Base-by-base conservation (phyloP, 2,797 vertebrate species). In the Takifugu ocellatus region DNA sequence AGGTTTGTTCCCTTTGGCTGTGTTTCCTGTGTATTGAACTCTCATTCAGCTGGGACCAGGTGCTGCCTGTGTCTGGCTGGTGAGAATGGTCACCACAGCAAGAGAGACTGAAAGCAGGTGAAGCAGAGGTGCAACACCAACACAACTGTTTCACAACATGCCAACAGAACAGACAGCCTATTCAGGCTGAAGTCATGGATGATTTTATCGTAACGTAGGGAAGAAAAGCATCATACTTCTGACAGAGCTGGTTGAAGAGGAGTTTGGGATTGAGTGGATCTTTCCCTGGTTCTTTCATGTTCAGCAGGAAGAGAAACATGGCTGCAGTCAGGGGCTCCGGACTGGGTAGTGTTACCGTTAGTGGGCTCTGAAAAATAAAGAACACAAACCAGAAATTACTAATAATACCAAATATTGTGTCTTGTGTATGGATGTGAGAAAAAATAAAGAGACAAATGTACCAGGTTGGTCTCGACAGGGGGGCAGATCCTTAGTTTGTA, bases 241-340 rank as follows among this genome's bases (percentile, higher is more conserved):
- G 96, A 84, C 97, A 99, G 68, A 99, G 95, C 79, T 98, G 97
- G 84, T 91, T 97, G 84, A 98, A 99, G 59, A 99, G 94, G 58
- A 95, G 87, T 89, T 97, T 99, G 59, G 97, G 96, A 77, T 93
- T 96, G 69, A 98, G 84, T 0, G 95, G 94, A 57, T 95, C 93
- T 89, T 93, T 97, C 33, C 94, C 95, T 27, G 92, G 68, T 64
- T 97, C 96, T 79, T 94, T 97, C 94, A 98, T 98, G 84, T 87
- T 94, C 67, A 97, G 93, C 68, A 99, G 93, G 84, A 99, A 98
- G 77, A 95, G 88, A 84, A 98, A 94, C 94, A 99, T 94, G 60
- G 96, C 94, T 29, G 96, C 93, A 45, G 97, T 98, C 87, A 99
- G 86, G 15, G 96, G 92, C 71, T 97, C 97, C 0, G 96, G 96